These are phyloP conservation scores for Aurelia sp. DNA, from an alignment of 30 jellyfish, hydroid and myxozoan genomes.

Conservation along the genomic window DNA sequence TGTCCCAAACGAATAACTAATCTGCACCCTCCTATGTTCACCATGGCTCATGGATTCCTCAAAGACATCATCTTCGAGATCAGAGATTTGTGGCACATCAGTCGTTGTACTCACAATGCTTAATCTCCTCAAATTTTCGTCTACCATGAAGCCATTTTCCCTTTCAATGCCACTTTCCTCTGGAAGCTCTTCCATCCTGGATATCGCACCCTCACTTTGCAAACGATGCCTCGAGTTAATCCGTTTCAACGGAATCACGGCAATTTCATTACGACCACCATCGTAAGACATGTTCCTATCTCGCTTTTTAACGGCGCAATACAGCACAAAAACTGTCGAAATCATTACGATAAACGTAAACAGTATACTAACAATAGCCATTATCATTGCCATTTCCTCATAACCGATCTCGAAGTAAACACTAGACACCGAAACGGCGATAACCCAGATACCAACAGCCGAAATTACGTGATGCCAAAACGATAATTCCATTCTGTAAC, in stretches of 20 bases:
- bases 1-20: background rate
- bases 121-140: background rate
- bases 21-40: background rate
- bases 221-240: background rate
- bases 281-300: constrained; percentile 10
- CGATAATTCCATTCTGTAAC: constrained; percentile 38
- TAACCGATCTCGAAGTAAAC: constrained; percentile 48
- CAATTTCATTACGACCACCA: constrained; percentile 3
- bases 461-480: constrained; percentile 39
- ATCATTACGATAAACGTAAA: constrained; percentile 45
- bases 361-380: constrained; percentile 43
- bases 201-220: background rate
- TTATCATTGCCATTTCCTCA: constrained; percentile 35
- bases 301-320: constrained; percentile 30
- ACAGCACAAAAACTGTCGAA: constrained; percentile 17
- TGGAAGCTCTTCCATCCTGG: no score
- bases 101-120: background rate
- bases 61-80: no score
- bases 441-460: constrained; percentile 26
- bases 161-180: no score
- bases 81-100: no score
- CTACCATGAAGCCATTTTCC: background rate
- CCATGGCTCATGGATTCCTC: background rate
- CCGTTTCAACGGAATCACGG: background rate
- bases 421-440: constrained; percentile 26